Evolutionary conservation across 1,140 invertebrate species (phyloP).

Genomic region (Diorhabda sublineata): DNA sequence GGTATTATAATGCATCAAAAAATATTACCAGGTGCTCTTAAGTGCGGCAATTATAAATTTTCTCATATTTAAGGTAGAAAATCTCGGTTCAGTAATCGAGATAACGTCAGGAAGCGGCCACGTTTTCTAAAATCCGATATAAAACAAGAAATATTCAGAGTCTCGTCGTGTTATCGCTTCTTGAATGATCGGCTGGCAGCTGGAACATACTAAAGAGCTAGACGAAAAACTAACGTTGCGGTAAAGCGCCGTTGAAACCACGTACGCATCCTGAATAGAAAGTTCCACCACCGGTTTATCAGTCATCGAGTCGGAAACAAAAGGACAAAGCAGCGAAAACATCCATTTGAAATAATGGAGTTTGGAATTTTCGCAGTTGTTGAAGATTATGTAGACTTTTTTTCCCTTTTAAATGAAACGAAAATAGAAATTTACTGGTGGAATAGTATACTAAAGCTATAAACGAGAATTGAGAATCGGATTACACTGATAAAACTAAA

Average conservation of each 20-base stretch:
- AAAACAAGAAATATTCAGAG: neutral
- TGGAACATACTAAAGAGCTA: neutral
- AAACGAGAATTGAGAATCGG: too few species aligned
- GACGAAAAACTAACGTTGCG: neutral
- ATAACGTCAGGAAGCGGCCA: neutral
- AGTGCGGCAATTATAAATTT: too few species aligned
- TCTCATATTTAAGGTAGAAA: too few species aligned
- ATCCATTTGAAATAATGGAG: neutral
- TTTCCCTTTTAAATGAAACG: too few species aligned
- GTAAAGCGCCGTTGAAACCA: neutral
- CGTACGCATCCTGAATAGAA: constrained; percentile 1
- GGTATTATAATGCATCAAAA: too few species aligned
- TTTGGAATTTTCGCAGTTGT: neutral
- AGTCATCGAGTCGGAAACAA: constrained; percentile 1
- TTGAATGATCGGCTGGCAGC: neutral
- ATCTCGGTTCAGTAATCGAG: too few species aligned
- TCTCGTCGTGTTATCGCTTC: neutral
- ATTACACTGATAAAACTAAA: too few species aligned
- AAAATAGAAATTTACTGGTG: too few species aligned
- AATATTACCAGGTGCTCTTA: too few species aligned
- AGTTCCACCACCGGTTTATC: neutral
- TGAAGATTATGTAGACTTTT: neutral
- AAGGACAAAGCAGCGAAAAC: neutral
- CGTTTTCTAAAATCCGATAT: neutral
- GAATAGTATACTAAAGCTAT: too few species aligned